Percentiles rank a stretch among this genome's conserved stretches.
Evolutionary conservation across 2,797 vertebrate species (phyloP).

Genomic region (Salarias fasciatus): DNA sequence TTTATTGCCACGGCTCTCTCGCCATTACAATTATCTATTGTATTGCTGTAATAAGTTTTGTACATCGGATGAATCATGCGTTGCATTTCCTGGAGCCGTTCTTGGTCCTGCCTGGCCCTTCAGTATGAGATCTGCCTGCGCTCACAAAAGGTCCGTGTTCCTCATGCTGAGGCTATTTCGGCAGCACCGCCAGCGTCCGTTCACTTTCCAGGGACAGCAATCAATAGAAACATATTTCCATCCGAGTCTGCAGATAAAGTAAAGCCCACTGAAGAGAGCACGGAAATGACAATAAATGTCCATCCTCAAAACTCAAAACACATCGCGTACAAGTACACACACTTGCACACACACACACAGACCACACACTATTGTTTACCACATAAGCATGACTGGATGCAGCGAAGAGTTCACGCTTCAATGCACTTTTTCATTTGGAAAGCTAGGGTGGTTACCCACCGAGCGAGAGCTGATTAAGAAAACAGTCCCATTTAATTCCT

Average conservation of each 20-base stretch:
- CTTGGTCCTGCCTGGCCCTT: constrained; percentile 46
- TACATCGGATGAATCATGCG: constrained; percentile 56
- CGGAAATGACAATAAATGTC: constrained; percentile 72
- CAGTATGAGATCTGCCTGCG: constrained; percentile 57
- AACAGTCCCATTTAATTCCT: constrained; percentile 83
- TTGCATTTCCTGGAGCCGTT: constrained; percentile 62
- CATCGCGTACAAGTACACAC: constrained; percentile 37
- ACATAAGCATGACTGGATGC: constrained; percentile 76
- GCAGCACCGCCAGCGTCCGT: constrained; percentile 59
- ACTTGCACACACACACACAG: constrained; percentile 19
- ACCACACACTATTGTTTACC: constrained; percentile 73
- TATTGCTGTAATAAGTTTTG: constrained; percentile 68
- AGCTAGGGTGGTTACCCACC: constrained; percentile 75
- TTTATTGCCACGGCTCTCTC: constrained; percentile 47
- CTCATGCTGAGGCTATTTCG: constrained; percentile 63
- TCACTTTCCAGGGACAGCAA: constrained; percentile 73
- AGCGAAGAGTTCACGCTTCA: constrained; percentile 74
- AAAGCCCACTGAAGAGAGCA: constrained; percentile 58
- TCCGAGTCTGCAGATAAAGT: constrained; percentile 58
- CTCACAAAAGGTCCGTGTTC: constrained; percentile 69
- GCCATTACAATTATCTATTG: constrained; percentile 62
- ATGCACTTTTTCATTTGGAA: constrained; percentile 84
- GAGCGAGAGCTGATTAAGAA: constrained; percentile 82
- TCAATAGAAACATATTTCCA: constrained; percentile 77
- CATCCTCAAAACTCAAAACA: constrained; percentile 56